Conservation (phyloP, 2,888 invertebrate genomes). For the Balanococcus diminutus region DNA sequence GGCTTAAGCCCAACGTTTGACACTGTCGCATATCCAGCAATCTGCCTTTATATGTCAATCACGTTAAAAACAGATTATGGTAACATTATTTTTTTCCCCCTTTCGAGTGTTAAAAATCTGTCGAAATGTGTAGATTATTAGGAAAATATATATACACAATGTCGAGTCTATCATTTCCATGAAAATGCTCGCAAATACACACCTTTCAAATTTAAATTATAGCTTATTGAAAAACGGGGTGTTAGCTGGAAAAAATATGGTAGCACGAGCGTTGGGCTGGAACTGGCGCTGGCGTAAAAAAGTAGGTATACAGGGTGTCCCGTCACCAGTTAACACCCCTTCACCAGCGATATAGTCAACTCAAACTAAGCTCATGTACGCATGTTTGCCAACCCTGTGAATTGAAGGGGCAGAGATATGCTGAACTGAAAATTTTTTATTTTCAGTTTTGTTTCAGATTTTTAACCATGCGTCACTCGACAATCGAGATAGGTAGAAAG, state of each 20-base stretch:
- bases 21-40: background rate
- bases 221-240: conserved; percentile 35
- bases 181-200: background rate
- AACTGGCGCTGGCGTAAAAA: background rate
- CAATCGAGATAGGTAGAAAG: too few relatives aligned
- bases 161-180: conserved; percentile 21
- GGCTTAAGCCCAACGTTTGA: background rate
- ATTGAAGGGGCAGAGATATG: too few relatives aligned
- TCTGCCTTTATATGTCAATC: conserved; percentile 18
- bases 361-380: too few relatives aligned
- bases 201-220: conserved; percentile 38
- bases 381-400: too few relatives aligned
- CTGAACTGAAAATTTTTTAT: too few relatives aligned
- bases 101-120: background rate
- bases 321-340: too few relatives aligned
- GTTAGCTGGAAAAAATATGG: background rate
- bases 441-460: too few relatives aligned
- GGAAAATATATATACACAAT: background rate
- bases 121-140: conserved; percentile 31
- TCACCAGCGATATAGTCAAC: too few relatives aligned
- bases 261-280: background rate
- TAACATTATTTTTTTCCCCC: background rate
- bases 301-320: too few relatives aligned
- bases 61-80: conserved; percentile 29
- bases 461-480: too few relatives aligned